Conservation (phyloP, 2,113 vertebrate genomes). For the Boleophthalmus pectinirostris region DNA sequence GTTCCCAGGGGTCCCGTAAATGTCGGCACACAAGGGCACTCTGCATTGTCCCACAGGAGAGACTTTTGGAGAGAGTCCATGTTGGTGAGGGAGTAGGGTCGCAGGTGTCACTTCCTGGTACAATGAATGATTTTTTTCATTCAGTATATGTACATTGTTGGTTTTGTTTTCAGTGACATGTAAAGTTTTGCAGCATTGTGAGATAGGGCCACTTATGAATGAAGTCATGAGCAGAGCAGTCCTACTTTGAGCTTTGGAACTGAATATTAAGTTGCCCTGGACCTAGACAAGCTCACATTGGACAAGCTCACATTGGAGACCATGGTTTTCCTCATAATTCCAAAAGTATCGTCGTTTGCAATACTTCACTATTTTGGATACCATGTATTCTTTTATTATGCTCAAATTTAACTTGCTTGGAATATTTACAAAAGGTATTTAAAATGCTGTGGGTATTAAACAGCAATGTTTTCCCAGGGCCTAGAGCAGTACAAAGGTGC, state of each 20-base stretch:
- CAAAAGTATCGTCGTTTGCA: neutral
- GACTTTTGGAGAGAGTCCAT: constrained; percentile 27
- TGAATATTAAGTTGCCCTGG: neutral
- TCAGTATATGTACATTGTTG: neutral
- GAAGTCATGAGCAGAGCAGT: neutral
- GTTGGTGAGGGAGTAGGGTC: constrained; percentile 7
- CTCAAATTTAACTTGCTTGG: neutral
- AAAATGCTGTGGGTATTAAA: neutral
- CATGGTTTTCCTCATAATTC: neutral
- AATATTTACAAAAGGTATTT: neutral
- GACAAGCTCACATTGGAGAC: neutral
- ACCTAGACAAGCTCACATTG: neutral
- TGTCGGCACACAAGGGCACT: constrained; percentile 21
- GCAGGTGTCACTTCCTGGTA: constrained; percentile 39
- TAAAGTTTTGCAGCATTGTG: neutral
- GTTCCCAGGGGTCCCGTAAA: constrained; percentile 48
- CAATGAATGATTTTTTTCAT: neutral
- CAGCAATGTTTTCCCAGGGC: neutral
- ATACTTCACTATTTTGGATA: neutral
- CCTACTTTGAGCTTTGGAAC: neutral
- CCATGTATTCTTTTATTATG: neutral
- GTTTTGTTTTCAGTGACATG: neutral
- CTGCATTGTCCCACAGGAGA: constrained; percentile 20
- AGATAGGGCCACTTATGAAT: neutral
- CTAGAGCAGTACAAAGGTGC: constrained; percentile 19